Evolutionary conservation across 37 sponge, comb jelly and placozoan species (phyloP).

Genomic region (Axinella damicornis): DNA sequence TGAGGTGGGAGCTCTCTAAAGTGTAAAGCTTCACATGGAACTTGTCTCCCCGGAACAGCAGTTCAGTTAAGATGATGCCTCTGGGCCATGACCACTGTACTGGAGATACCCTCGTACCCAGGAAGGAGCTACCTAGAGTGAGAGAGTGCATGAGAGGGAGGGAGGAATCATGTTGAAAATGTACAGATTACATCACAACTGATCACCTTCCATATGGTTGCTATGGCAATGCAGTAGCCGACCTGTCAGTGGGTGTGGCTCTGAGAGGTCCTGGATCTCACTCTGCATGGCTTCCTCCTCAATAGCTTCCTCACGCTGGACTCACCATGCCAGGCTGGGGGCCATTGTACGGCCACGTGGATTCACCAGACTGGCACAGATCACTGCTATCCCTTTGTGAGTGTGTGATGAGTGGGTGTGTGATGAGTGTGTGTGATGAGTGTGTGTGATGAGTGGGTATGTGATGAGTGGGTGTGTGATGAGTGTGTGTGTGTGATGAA

Average conservation of each 20-base stretch:
- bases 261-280: too few relatives aligned
- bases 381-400: constrained; percentile 52
- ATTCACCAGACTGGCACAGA: constrained; percentile 28
- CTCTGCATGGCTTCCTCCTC: too few relatives aligned
- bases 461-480: too few relatives aligned
- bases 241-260: too few relatives aligned
- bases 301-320: not conserved
- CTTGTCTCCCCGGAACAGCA: constrained; percentile 35
- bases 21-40: constrained; percentile 78
- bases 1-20: constrained; percentile 69
- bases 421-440: too few relatives aligned
- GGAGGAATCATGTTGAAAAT: not conserved
- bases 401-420: too few relatives aligned
- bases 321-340: constrained; percentile 37
- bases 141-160: not conserved
- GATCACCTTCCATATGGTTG: too few relatives aligned
- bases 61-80: constrained; percentile 76
- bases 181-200: too few relatives aligned
- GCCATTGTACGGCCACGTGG: constrained; percentile 10
- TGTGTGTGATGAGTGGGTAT: too few relatives aligned
- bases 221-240: too few relatives aligned
- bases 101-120: constrained; percentile 71
- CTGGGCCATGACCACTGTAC: constrained; percentile 74
- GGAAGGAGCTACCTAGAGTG: not conserved
- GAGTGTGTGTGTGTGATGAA: too few relatives aligned